phyloP scores from a whole-genome alignment of 2,797 vertebrate species.

The Smutsia gigantea region DNA sequence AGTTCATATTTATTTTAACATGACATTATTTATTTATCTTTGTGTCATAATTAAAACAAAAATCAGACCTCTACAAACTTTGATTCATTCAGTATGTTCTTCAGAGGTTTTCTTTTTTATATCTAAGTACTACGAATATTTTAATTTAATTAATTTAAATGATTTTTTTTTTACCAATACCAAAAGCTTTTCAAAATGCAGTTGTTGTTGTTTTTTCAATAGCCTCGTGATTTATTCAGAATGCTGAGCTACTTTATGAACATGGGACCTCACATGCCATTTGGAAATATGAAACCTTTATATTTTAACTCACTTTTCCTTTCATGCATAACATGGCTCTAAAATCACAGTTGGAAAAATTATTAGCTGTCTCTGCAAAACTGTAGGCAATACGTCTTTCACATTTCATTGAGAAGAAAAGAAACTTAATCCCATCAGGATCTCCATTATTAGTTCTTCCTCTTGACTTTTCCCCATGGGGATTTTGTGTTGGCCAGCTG shows the following conservation, averaged over 20 bases:
- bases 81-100: neutral
- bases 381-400: slow-evolving; percentile 59
- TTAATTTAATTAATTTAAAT: slow-evolving; percentile 36
- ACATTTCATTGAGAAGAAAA: slow-evolving; percentile 68
- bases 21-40: neutral
- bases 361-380: slow-evolving; percentile 67
- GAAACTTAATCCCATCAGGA: slow-evolving; percentile 57
- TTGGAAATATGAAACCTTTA: slow-evolving; percentile 67
- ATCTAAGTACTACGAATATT: slow-evolving; percentile 27
- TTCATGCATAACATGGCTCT: slow-evolving; percentile 59
- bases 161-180: neutral
- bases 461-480: neutral
- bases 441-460: slow-evolving; percentile 59
- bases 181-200: neutral
- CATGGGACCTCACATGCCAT: neutral
- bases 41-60: slow-evolving; percentile 20
- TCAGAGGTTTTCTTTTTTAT: neutral
- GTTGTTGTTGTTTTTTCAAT: neutral
- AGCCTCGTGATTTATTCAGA: slow-evolving; percentile 17
- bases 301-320: slow-evolving; percentile 62
- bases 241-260: slow-evolving; percentile 30
- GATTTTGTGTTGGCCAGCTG: slow-evolving; percentile 32
- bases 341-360: slow-evolving; percentile 63
- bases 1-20: slow-evolving; percentile 29
- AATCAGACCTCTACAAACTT: neutral